Conservation (phyloP, 2,113 vertebrate species). For the Hippocampus abdominalis region DNA sequence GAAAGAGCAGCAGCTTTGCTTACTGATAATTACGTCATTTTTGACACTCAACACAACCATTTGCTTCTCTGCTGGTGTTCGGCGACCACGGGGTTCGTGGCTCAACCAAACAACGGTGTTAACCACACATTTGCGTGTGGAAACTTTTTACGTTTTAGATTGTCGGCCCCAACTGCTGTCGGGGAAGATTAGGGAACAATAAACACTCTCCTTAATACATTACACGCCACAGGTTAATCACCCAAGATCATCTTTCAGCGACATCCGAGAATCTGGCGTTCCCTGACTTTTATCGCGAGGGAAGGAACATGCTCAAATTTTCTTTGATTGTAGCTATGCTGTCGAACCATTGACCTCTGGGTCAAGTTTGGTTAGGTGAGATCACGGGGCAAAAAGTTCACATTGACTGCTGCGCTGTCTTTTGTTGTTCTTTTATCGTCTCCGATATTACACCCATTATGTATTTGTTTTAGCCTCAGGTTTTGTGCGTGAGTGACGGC, state of each 20-base stretch:
- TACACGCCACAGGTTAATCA: neutral
- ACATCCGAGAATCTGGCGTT: neutral
- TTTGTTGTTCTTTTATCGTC: neutral
- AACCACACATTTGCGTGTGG: neutral
- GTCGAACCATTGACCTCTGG: conserved; percentile 23
- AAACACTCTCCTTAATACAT: neutral
- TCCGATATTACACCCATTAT: neutral
- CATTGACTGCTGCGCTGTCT: neutral
- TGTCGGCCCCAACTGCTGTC: neutral
- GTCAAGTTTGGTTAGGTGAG: conserved; percentile 9
- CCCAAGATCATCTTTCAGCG: neutral
- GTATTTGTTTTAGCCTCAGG: neutral
- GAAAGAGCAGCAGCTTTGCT: no score
- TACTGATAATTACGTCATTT: no score
- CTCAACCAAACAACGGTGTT: neutral
- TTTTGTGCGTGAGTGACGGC: neutral
- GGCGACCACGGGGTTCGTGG: no score
- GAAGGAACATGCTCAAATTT: neutral
- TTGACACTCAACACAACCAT: neutral
- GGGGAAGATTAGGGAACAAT: neutral
- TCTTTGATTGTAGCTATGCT: neutral
- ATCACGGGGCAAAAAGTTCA: conserved; percentile 5
- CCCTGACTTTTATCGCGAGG: neutral
- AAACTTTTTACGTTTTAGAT: neutral
- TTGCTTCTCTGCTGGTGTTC: no score